Conservation (phyloP, 2,797 vertebrate genomes). For the Acrossocheilus wenchowensis region DNA sequence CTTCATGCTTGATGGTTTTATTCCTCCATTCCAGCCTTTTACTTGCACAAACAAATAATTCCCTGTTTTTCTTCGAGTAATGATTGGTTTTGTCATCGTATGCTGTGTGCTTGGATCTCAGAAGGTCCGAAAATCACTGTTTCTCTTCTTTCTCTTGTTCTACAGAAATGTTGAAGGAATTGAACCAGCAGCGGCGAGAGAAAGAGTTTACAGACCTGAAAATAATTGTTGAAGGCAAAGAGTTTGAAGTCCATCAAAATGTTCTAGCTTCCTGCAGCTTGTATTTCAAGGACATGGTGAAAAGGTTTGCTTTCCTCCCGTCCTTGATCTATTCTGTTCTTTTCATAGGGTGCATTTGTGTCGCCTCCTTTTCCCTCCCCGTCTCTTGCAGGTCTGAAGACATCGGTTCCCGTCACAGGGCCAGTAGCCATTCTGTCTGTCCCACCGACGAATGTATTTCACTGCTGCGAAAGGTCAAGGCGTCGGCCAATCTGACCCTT, state of each 20-base stretch:
- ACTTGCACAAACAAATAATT: slow-evolving; percentile 43
- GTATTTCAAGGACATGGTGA: slow-evolving; percentile 99
- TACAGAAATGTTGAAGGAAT: slow-evolving; percentile 99
- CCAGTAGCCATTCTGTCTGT: slow-evolving; percentile 99
- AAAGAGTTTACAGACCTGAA: slow-evolving; percentile 99
- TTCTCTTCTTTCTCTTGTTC: slow-evolving; percentile 86
- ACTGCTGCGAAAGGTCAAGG: slow-evolving; percentile 73
- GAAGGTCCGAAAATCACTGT: slow-evolving; percentile 69
- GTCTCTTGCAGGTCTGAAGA: slow-evolving; percentile 98
- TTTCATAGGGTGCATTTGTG: slow-evolving; percentile 98
- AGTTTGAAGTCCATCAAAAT: slow-evolving; percentile 99
- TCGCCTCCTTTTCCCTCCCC: slow-evolving; percentile 83
- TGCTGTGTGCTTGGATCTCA: slow-evolving; percentile 24
- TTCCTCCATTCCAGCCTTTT: slow-evolving; percentile 49
- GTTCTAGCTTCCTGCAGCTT: slow-evolving; percentile 99
- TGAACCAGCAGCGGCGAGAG: slow-evolving; percentile 99
- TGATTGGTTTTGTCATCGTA: slow-evolving; percentile 9
- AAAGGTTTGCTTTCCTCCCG: slow-evolving; percentile 98
- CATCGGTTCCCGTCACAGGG: slow-evolving; percentile 96
- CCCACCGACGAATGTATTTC: slow-evolving; percentile 93
- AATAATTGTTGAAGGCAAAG: slow-evolving; percentile 99
- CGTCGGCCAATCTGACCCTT: slow-evolving; percentile 78
- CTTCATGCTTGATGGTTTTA: slow-evolving; percentile 46
- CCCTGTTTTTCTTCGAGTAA: slow-evolving; percentile 15
- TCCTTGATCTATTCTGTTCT: slow-evolving; percentile 91